A percentile compares a stretch with the other conserved stretches of the same genome.
Conservation (phyloP, 2,888 invertebrate species). For the Chaetogeoica ovagalla region DNA sequence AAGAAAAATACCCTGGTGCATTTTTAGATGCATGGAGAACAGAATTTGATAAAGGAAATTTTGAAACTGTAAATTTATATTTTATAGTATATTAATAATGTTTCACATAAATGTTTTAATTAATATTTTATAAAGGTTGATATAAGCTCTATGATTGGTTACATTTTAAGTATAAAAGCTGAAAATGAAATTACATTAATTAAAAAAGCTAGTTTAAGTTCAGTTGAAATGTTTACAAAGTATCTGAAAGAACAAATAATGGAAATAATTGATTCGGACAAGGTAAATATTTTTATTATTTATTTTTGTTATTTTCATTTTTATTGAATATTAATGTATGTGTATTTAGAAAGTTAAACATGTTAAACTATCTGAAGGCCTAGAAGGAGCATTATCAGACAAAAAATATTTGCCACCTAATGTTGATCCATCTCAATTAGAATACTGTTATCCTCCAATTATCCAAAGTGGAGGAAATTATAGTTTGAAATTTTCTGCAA, state of each 20-base stretch:
- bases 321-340: constrained; percentile 15
- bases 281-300: constrained; percentile 63
- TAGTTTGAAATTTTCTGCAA: constrained; percentile 93
- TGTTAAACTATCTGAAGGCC: constrained; percentile 92
- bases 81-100: neutral
- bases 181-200: constrained; percentile 86
- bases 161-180: constrained; percentile 92
- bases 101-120: constrained; percentile 4
- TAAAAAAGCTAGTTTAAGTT: constrained; percentile 89
- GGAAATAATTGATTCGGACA: constrained; percentile 97
- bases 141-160: constrained; percentile 80
- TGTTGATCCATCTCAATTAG: constrained; percentile 84
- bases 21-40: constrained; percentile 91
- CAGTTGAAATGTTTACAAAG: constrained; percentile 93
- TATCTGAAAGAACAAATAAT: constrained; percentile 96
- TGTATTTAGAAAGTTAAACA: constrained; percentile 87
- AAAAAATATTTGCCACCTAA: constrained; percentile 88
- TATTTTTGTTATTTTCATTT: neutral
- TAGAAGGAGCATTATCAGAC: constrained; percentile 89
- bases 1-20: constrained; percentile 91
- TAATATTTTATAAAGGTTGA: constrained; percentile 65
- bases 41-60: constrained; percentile 73
- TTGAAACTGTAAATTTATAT: constrained; percentile 68
- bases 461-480: constrained; percentile 99
- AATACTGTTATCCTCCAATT: constrained; percentile 98